phyloP scores from a whole-genome alignment of 2,113 vertebrate species.

The Gymnobelideus leadbeateri region DNA sequence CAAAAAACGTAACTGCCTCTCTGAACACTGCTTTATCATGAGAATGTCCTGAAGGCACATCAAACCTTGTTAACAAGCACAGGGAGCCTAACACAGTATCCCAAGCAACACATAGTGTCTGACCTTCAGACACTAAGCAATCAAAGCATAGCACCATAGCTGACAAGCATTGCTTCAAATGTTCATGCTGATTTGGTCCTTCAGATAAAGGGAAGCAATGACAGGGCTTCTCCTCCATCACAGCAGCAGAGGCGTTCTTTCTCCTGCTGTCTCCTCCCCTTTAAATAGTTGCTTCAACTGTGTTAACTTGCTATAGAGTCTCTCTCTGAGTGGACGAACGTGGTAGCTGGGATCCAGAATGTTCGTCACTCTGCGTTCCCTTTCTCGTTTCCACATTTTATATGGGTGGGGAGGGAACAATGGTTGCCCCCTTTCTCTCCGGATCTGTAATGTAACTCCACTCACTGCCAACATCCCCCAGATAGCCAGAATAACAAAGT shows the following conservation, averaged over 20 bases:
- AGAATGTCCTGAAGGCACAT: not conserved
- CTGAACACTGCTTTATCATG: not conserved
- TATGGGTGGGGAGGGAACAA: slow-evolving; percentile 95
- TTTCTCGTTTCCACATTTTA: slow-evolving; percentile 91
- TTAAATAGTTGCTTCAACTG: slow-evolving; percentile 84
- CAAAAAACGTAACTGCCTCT: not conserved
- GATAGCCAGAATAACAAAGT: slow-evolving; percentile 90
- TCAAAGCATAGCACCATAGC: not conserved
- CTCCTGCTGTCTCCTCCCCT: slow-evolving; percentile 86
- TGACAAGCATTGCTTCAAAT: too few species aligned
- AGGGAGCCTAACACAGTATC: not conserved
- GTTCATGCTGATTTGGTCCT: not conserved
- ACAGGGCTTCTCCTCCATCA: slow-evolving; percentile 73
- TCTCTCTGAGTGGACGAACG: slow-evolving; percentile 88
- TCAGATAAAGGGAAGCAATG: not conserved
- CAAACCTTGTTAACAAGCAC: not conserved
- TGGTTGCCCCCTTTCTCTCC: slow-evolving; percentile 87
- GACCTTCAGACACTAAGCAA: not conserved
- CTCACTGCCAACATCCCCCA: slow-evolving; percentile 91
- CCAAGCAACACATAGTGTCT: not conserved
- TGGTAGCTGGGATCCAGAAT: slow-evolving; percentile 96
- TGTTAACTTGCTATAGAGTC: slow-evolving; percentile 84
- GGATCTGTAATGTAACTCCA: slow-evolving; percentile 90
- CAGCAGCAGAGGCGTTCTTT: slow-evolving; percentile 93
- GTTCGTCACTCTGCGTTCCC: slow-evolving; percentile 94